Percentiles rank a stretch among this genome's conserved stretches.
Conservation (phyloP, 1,140 invertebrate species). For the Drosophila ironensis region DNA sequence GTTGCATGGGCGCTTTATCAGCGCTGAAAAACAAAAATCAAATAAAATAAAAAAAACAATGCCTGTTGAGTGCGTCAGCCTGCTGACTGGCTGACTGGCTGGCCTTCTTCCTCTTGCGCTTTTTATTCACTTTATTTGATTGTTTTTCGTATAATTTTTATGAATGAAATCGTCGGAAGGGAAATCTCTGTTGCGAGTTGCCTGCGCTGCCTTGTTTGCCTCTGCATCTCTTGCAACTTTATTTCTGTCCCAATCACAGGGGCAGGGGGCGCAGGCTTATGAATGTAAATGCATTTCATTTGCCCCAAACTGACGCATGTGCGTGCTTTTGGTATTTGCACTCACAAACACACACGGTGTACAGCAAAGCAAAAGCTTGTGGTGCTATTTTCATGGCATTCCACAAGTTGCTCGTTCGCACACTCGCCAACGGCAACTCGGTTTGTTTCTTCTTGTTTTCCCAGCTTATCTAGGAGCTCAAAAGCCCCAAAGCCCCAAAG, state of each 20-base stretch:
- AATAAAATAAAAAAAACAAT: neutral
- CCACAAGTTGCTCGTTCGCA: slow-evolving; percentile 59
- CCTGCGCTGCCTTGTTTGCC: neutral
- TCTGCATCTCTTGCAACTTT: slow-evolving; percentile 28
- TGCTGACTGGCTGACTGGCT: neutral
- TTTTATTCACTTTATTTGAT: slow-evolving; percentile 14
- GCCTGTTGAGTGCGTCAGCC: no score
- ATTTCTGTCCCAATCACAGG: slow-evolving; percentile 23
- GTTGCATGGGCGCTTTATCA: neutral
- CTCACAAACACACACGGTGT: no score
- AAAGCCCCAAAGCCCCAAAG: no score
- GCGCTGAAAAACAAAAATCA: neutral
- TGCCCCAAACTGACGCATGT: slow-evolving; percentile 15
- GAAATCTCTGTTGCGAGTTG: slow-evolving; percentile 38
- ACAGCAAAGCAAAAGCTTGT: no score
- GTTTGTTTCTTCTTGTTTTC: slow-evolving; percentile 24
- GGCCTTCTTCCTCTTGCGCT: slow-evolving; percentile 14
- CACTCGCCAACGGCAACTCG: neutral
- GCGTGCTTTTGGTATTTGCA: neutral
- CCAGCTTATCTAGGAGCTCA: slow-evolving; percentile 46
- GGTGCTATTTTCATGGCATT: slow-evolving; percentile 67
- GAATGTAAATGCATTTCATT: slow-evolving; percentile 11
- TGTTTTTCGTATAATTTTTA: slow-evolving; percentile 61
- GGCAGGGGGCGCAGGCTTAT: neutral
- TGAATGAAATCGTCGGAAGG: slow-evolving; percentile 71